These are phyloP conservation scores for Bombycilla garrulus DNA, from an alignment of 2,113 vertebrate genomes.

Conservation along the genomic window DNA sequence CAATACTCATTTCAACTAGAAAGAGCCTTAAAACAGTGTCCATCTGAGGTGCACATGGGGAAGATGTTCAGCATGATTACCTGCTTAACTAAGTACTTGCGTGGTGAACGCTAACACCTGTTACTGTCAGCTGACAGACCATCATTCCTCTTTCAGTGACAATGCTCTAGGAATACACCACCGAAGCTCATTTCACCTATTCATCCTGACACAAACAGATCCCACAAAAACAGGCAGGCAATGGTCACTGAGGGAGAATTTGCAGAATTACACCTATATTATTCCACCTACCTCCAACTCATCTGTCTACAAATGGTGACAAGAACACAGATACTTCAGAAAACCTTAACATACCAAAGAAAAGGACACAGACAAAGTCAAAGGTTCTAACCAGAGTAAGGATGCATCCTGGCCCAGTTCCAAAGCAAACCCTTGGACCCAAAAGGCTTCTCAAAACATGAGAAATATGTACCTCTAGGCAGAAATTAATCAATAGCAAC, in stretches of 20 bases:
- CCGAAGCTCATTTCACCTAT: neutral
- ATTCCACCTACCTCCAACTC: neutral
- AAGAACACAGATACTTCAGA: neutral
- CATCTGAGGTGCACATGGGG: neutral
- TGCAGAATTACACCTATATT: neutral
- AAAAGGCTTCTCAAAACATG: neutral
- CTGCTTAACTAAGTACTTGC: neutral
- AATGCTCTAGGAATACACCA: neutral
- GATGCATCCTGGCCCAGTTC: neutral
- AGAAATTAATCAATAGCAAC: neutral
- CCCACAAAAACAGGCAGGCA: neutral
- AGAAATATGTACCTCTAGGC: neutral
- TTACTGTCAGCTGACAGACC: neutral
- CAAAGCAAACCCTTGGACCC: neutral
- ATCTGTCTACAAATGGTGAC: neutral
- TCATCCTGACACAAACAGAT: neutral
- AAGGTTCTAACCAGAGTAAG: neutral
- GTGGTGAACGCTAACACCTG: neutral
- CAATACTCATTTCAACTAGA: neutral
- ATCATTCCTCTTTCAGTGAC: neutral
- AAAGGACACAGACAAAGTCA: neutral
- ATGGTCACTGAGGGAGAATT: neutral
- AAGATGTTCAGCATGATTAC: neutral
- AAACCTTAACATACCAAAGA: neutral
- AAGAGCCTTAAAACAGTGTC: neutral